phyloP scores from a whole-genome alignment of 2,113 vertebrate species.

The Caranx ignobilis region DNA sequence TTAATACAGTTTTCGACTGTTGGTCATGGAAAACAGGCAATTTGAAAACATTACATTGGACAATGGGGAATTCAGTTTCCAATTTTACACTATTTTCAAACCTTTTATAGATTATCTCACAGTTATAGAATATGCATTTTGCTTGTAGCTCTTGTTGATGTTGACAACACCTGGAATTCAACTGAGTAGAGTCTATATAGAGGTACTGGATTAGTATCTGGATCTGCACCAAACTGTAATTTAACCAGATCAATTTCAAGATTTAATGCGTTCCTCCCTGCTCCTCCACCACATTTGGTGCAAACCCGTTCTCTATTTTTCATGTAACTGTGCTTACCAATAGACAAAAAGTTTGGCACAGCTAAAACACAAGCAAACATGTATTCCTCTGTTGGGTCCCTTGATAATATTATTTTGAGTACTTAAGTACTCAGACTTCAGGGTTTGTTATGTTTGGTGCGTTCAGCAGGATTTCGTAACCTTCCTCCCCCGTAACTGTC shows the following conservation, averaged over 20 bases:
- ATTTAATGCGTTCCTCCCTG: no score
- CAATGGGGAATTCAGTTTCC: neutral
- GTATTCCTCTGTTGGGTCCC: neutral
- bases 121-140: neutral
- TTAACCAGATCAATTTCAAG: no score
- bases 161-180: neutral
- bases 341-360: no score
- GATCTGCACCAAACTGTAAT: no score
- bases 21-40: neutral
- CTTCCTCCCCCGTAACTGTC: neutral
- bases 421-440: constrained; percentile 1
- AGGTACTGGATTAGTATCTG: no score
- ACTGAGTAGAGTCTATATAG: no score
- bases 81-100: neutral
- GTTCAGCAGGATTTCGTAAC: neutral
- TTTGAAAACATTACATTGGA: neutral
- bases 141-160: neutral
- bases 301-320: no score
- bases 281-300: no score
- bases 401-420: neutral
- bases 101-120: neutral
- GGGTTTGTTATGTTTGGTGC: neutral
- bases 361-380: neutral
- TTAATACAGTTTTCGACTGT: neutral
- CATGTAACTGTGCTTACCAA: no score